Base-by-base conservation (phyloP, 1,140 invertebrate genomes). In the Rhopalosiphum padi region DNA sequence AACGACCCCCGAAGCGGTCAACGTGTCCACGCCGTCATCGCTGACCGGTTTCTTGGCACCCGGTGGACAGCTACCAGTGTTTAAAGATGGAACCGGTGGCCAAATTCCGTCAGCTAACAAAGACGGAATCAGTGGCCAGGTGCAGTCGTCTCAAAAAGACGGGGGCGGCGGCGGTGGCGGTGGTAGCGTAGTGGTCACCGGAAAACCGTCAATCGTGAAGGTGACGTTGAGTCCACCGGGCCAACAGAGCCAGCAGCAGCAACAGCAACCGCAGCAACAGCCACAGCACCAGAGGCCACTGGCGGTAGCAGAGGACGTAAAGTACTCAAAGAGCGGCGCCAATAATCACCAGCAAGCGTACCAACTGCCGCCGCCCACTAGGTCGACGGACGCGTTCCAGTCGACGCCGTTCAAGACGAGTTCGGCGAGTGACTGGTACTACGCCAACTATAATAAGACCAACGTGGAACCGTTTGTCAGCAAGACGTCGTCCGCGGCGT, bases 371-470 rank as follows among this genome's bases (percentile, higher is more conserved):
- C 18, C 23, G 11, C 30, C 41, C 21, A 94, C 96, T 43, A 96
- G 96, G 94, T 95, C 96, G 8, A 9, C 87, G 4, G 89, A 94
- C 43, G 96, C 96, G 94, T 93, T 93, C 6, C 91, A 85, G 48
- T 93, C 46, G 23, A 93, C 91, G 35, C 91, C 91, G 35, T 93
- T 93, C 35, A 68, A 68, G 48, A 93, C 91, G 48, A 93, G 82
- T 22, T 86, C 77, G 25, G 91, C 91, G 4, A 86, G 35, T 23
- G 97, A 97, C 94, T 98, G 97, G 97, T 98, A 98, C 95, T 98
- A 97, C 95, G 96, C 96, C 92, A 97, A 97, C 95, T 98, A 98
- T 94, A 97, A 98, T 95, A 96, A 96, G 94, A 96, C 96, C 30
- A 96, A 97, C 94, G 95, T 97, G 94, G 96, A 97, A 94, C 97